These are phyloP conservation scores for Euphysa ruthae DNA, from an alignment of 30 jellyfish, hydroid and myxozoan genomes.

Conservation along the genomic window DNA sequence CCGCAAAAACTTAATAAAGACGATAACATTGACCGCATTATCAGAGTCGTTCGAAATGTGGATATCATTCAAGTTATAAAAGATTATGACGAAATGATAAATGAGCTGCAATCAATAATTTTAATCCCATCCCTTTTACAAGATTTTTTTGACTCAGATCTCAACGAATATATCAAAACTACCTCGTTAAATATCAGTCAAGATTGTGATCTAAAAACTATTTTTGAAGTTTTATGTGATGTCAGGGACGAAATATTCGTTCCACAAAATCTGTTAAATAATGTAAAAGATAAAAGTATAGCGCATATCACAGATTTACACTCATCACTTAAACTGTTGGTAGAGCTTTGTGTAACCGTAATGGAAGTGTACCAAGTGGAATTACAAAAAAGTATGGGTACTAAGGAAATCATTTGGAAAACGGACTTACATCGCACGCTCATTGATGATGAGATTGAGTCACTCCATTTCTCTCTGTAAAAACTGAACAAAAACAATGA, in stretches of 20 bases:
- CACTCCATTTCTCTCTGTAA: too few species aligned
- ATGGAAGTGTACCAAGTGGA: conserved; percentile 1
- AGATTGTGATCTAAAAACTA: not conserved
- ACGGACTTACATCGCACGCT: not conserved
- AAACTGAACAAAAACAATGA: too few species aligned
- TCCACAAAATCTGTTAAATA: not conserved
- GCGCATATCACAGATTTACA: not conserved
- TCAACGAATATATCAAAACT: not conserved
- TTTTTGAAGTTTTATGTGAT: not conserved
- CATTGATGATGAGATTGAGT: too few species aligned
- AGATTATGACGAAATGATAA: not conserved
- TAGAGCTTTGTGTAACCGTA: not conserved
- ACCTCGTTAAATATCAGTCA: not conserved
- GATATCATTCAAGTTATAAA: not conserved
- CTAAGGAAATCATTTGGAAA: not conserved
- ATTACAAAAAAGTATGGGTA: not conserved
- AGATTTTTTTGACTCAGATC: not conserved
- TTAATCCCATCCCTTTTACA: not conserved
- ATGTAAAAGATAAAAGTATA: not conserved
- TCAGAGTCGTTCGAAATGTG: not conserved
- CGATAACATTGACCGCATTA: not conserved
- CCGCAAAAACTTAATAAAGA: not conserved
- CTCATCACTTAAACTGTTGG: not conserved
- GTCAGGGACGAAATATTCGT: not conserved
- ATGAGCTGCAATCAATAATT: not conserved